Conservation (phyloP, 2,797 vertebrate species). For the Tapera naevia region DNA sequence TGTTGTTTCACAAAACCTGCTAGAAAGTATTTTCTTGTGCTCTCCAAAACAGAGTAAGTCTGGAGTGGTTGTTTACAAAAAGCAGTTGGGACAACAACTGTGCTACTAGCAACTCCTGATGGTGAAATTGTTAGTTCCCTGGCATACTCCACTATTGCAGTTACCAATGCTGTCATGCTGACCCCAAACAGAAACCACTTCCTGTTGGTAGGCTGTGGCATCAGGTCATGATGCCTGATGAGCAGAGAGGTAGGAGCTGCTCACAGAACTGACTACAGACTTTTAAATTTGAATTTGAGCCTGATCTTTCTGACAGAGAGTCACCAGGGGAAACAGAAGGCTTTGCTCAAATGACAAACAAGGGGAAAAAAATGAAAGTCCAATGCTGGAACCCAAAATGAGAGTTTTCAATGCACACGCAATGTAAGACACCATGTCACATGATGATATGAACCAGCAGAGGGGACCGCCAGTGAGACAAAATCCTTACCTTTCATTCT, state of each 20-base stretch:
- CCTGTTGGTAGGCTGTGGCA: rapidly evolving
- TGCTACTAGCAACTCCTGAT: not conserved
- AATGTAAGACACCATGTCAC: not conserved
- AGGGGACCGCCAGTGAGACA: not conserved
- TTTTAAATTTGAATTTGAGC: not conserved
- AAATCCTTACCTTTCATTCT: not conserved
- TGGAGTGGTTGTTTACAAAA: not conserved
- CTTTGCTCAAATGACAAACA: not conserved
- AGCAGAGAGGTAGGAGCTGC: not conserved
- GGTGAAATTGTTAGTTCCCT: not conserved
- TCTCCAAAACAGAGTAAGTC: not conserved
- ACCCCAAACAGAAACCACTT: not conserved
- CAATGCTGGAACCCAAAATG: not conserved
- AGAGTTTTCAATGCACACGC: not conserved
- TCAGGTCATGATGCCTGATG: not conserved
- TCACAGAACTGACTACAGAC: not conserved
- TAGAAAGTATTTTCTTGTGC: not conserved
- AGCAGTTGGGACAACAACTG: not conserved
- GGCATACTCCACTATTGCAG: not conserved
- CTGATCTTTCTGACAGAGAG: not conserved
- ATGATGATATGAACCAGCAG: rapidly evolving
- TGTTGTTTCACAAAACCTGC: not conserved
- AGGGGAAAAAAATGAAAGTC: not conserved
- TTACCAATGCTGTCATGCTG: not conserved
- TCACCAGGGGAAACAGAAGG: not conserved